Evolutionary conservation across 1,140 invertebrate species (phyloP).

Genomic region (Brachionus calyciflorus): DNA sequence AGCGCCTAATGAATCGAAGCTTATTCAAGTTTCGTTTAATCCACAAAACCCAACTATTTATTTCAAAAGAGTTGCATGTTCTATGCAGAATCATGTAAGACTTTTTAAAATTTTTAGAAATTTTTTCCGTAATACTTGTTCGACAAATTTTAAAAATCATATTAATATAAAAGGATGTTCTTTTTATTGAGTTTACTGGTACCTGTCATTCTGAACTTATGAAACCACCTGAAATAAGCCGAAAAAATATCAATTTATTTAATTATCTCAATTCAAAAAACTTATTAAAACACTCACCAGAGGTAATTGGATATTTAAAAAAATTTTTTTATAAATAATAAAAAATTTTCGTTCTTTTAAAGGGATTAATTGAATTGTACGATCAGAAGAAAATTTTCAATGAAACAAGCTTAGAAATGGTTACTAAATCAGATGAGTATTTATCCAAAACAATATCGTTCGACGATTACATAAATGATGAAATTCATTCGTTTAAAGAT

Average conservation of each 20-base stretch:
- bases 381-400: conserved; percentile 26
- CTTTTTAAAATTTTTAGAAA: neutral
- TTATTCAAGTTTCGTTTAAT: conserved; percentile 50
- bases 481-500: conserved; percentile 28
- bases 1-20: conserved; percentile 5
- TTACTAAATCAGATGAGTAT: neutral
- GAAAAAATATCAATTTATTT: conserved; percentile 54
- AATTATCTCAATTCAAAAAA: conserved; percentile 54
- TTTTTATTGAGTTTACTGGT: conserved; percentile 57
- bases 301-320: conserved; percentile 50
- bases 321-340: neutral
- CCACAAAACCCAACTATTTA: conserved; percentile 59
- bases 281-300: conserved; percentile 56
- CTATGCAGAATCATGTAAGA: conserved; percentile 58
- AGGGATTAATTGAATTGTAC: conserved; percentile 3
- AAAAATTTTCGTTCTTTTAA: neutral
- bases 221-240: conserved; percentile 56
- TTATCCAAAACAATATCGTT: neutral
- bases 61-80: conserved; percentile 54
- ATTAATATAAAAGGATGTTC: conserved; percentile 50
- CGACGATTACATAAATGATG: conserved; percentile 1
- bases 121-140: too few species aligned
- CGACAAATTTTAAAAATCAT: too few species aligned
- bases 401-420: neutral
- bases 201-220: conserved; percentile 58